A percentile compares a stretch with the other conserved stretches of the same genome.
Conservation (phyloP, 2,113 vertebrate species). For the Gallinago jamesoni region DNA sequence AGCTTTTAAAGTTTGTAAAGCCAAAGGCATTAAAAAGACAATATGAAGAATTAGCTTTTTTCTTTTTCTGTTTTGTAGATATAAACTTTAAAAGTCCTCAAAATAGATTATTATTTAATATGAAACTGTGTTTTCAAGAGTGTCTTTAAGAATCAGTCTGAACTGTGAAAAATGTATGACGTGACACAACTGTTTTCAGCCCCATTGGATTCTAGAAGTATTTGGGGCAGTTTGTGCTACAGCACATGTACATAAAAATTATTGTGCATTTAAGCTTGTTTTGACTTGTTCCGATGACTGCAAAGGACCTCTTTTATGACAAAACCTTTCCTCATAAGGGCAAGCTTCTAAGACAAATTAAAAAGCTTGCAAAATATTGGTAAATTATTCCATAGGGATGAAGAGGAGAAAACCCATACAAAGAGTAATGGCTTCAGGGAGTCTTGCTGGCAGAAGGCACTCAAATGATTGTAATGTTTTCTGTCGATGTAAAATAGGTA, state of each 20-base stretch:
- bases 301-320: neutral
- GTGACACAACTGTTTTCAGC: neutral
- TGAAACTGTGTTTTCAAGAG: neutral
- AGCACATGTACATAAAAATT: fast-evolving
- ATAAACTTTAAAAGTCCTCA: neutral
- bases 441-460: neutral
- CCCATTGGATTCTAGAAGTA: neutral
- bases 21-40: neutral
- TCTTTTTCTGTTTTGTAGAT: neutral
- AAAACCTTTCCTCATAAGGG: neutral
- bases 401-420: neutral
- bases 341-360: neutral
- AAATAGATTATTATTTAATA: neutral
- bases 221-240: neutral
- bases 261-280: neutral
- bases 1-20: neutral
- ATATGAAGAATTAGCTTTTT: neutral
- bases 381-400: neutral
- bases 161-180: neutral
- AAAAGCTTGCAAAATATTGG: neutral
- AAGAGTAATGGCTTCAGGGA: neutral
- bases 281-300: neutral
- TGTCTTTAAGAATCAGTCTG: neutral
- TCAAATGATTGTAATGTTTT: neutral
- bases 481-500: neutral